phyloP scores from a whole-genome alignment of 2,888 invertebrate species.

The Tortricodes alternella region DNA sequence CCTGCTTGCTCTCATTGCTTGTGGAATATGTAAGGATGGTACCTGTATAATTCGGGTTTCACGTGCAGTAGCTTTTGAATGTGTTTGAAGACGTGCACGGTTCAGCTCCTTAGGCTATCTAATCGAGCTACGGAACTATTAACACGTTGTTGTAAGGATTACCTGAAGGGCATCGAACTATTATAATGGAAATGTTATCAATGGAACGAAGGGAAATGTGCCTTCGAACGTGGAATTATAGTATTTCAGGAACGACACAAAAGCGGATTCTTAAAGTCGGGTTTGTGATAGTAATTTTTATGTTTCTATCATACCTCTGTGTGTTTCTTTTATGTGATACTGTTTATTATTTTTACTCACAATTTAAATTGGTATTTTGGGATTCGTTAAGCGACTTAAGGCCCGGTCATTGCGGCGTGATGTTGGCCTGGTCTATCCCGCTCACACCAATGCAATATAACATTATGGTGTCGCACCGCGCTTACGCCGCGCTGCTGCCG shows the following conservation, averaged over 20 bases:
- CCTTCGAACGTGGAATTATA: no score
- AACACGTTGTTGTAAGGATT: conserved; percentile 7
- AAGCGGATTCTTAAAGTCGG: no score
- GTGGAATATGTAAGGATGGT: not conserved
- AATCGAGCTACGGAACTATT: conserved; percentile 39
- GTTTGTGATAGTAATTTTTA: no score
- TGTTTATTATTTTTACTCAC: not conserved
- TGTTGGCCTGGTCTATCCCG: no score
- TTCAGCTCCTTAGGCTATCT: conserved; percentile 40
- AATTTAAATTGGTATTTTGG: conserved; percentile 6
- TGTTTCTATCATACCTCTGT: not conserved
- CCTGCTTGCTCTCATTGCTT: not conserved
- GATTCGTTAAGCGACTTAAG: conserved; percentile 12
- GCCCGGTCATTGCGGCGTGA: no score
- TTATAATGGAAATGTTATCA: not conserved
- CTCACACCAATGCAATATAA: no score
- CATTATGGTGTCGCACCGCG: no score
- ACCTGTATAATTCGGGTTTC: not conserved
- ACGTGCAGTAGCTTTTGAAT: not conserved
- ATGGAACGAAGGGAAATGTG: no score
- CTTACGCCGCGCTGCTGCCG: no score
- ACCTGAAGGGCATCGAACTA: conserved; percentile 11
- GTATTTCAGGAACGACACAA: no score
- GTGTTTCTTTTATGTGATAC: not conserved
- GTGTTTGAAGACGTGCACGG: not conserved